Percentiles rank a stretch among this genome's conserved stretches.
Conservation (phyloP, 2,113 vertebrate genomes). For the Chaetodon trifascialis region DNA sequence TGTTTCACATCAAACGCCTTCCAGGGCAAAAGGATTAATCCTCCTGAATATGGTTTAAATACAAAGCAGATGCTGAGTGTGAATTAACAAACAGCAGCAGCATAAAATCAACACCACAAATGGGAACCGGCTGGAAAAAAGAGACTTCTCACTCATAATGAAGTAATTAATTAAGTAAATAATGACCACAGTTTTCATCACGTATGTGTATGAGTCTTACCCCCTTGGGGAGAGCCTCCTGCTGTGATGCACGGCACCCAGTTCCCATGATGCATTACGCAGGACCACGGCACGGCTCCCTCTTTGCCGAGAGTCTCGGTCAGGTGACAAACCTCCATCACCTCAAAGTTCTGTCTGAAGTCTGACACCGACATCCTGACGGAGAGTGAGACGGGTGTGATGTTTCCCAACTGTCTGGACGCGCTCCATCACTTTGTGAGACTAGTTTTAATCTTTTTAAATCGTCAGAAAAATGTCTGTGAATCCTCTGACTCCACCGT, state of each 20-base stretch:
- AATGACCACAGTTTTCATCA: not conserved
- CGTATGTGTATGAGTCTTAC: conserved; percentile 28
- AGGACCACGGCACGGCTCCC: conserved; percentile 71
- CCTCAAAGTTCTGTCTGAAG: conserved; percentile 82
- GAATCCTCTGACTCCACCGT: not conserved
- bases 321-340: conserved; percentile 85
- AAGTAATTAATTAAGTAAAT: no score
- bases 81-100: no score
- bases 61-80: no score
- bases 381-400: not conserved
- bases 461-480: no score
- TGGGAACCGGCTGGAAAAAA: not conserved
- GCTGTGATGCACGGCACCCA: conserved; percentile 77
- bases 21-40: not conserved
- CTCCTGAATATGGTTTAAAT: no score
- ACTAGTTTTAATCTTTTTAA: not conserved
- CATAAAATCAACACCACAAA: no score
- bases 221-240: conserved; percentile 65
- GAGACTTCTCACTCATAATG: no score
- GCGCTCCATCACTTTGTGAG: not conserved
- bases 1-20: conserved; percentile 1
- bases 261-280: conserved; percentile 75
- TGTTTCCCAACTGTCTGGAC: not conserved
- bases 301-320: conserved; percentile 48
- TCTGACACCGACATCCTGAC: conserved; percentile 84